Base-by-base conservation (phyloP, 1,140 invertebrate genomes). In the Atta colombica region DNA sequence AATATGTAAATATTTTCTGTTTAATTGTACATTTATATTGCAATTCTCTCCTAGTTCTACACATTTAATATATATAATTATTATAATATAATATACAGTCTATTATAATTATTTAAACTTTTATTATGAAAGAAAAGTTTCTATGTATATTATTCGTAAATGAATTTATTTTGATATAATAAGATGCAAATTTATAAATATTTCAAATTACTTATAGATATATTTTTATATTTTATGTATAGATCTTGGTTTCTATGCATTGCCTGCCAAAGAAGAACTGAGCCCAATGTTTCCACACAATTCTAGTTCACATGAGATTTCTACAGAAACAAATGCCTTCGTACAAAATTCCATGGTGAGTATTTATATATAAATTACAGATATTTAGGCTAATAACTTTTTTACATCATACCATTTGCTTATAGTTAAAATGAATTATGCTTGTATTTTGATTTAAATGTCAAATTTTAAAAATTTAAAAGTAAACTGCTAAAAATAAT, bases 291-390 rank as follows among this genome's bases (percentile, higher is more conserved):
- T 96, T 96, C 95, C 95, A 96, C 94, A 96, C 95, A 95, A 96
- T 96, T 96, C 96, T 96, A 96, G 96, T 96, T 96, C 96, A 96
- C 95, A 96, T 96, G 96, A 96, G 94, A 96, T 96, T 96, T 96
- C 95, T 96, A 96, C 95, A 93, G 95, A 96, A 96, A 95, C 94
- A 95, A 95, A 96, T 96, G 96, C 96, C 96, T 96, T 96, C 95
- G 95, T 96, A 96, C 95, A 96, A 96, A 96, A 95, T 95, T 95
- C 95, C 95, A 95, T 96, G 95, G 96, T 96, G 81, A 94, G 91
- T 31, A 80, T 61, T 75, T 61, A 61, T 2, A 61, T 74, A 18
- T 21, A 74, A 45, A 81, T 45, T 60, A 4, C 49, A 35, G 2
- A 14, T 2, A 35, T 77, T 77, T 61, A 58, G 18, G 4, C 3